A percentile compares a stretch with the other conserved stretches of the same genome.
Evolutionary conservation across 2,797 vertebrate genomes (phyloP).

Genomic region (Anolis apletophallus): DNA sequence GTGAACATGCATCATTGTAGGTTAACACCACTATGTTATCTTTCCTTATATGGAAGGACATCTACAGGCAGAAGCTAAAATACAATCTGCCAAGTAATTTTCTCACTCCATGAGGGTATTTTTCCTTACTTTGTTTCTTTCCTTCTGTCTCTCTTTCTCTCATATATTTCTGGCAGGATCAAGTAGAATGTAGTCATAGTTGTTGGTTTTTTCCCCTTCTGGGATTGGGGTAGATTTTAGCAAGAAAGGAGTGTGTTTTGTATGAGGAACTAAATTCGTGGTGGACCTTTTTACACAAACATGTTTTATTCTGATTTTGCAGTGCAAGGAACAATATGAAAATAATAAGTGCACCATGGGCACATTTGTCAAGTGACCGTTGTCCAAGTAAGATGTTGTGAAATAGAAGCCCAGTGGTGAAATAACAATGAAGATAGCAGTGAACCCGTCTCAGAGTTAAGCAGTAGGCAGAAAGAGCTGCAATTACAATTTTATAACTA

Average conservation of each 20-base stretch:
- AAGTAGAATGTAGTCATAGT: background rate
- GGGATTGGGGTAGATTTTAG: background rate
- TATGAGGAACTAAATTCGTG: background rate
- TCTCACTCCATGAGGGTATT: background rate
- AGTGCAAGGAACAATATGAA: background rate
- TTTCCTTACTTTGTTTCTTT: no score
- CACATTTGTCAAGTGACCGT: background rate
- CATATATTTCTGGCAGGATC: background rate
- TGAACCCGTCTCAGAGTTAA: background rate
- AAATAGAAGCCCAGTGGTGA: background rate
- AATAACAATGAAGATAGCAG: background rate
- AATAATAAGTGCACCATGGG: background rate
- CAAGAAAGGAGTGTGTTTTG: background rate
- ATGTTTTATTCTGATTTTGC: background rate
- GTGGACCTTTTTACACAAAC: background rate
- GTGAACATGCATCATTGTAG: conserved; percentile 10
- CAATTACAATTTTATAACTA: background rate
- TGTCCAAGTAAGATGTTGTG: background rate
- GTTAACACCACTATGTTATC: background rate
- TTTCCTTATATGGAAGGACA: background rate
- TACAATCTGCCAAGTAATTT: background rate
- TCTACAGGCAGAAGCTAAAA: background rate
- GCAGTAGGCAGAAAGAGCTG: background rate
- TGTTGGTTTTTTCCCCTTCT: background rate
- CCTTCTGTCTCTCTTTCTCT: background rate